Percentiles rank a stretch among this genome's conserved stretches.
Conservation (phyloP, 1,140 invertebrate species). For the Diploscapter pachys region DNA sequence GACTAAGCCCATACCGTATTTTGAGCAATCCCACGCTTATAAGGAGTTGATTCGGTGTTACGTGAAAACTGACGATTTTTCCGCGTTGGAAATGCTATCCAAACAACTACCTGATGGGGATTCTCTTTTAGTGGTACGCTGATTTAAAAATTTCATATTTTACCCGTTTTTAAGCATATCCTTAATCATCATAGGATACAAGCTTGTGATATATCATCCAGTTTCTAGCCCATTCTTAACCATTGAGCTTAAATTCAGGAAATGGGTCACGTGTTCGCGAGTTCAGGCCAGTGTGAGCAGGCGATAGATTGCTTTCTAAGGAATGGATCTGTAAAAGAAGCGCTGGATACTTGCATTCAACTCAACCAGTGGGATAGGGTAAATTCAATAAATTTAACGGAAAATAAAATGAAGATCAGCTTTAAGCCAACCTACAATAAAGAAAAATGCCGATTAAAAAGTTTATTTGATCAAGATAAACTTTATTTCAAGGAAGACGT, state of each 20-base stretch:
- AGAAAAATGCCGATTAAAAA: too few species aligned
- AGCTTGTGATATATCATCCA: too few species aligned
- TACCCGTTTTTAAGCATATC: too few species aligned
- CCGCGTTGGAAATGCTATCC: conserved; percentile 74
- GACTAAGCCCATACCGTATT: conserved; percentile 64
- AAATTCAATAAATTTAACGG: not conserved
- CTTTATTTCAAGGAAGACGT: too few species aligned
- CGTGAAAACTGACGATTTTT: conserved; percentile 85
- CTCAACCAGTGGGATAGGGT: conserved; percentile 79
- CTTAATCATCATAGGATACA: too few species aligned
- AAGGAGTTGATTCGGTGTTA: conserved; percentile 83
- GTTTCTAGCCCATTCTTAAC: conserved; percentile 27
- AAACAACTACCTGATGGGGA: conserved; percentile 74
- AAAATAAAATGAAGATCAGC: not conserved
- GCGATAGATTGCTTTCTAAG: conserved; percentile 77
- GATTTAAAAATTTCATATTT: too few species aligned
- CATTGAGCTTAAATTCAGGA: conserved; percentile 59
- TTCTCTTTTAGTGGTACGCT: conserved; percentile 67
- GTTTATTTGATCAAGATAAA: too few species aligned
- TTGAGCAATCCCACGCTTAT: conserved; percentile 77
- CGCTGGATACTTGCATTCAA: conserved; percentile 79
- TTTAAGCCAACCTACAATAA: not conserved
- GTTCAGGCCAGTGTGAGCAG: conserved; percentile 79
- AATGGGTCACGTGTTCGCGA: conserved; percentile 76
- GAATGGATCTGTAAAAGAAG: conserved; percentile 73